Base-by-base conservation (phyloP, 2,888 invertebrate genomes). In the Zaprionus obscuricornis region DNA sequence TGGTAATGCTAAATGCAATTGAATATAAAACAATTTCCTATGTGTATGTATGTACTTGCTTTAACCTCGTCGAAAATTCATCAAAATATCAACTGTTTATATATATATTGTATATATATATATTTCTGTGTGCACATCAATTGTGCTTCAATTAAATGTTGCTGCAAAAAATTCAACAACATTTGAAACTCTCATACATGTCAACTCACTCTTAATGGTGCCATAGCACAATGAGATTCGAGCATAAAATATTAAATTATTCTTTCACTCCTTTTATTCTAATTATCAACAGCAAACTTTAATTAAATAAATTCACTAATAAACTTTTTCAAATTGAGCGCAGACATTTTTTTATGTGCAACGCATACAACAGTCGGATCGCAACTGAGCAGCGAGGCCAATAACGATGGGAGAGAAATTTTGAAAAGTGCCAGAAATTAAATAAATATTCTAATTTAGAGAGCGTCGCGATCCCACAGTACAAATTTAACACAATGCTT, bases 161-260 rank as follows among this genome's bases (percentile, higher is more conserved):
- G 10, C 10, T 27, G 27, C 27, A 27, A 27, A 8, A 24, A 8
- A n/a, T 10, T 8, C 16, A 40, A 14, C 3, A 26, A 26, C 11
- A 20, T 18, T 27, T 34, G 10, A 17, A 45, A 46, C 27, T 34
- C n/a, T 3, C 18, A 14, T 8, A 49, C 18, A 14, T 8, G 49
- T 8, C 0, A 37, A 68, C 69, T 66, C 46, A 69, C 69, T 56
- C 45, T 66, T 36, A 69, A 49, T n/a, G 69, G 72, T n/a, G 31
- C 37, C 66, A 62, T 60, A 40, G 45, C 64, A n/a, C 43, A 42
- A 54, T 54, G n/a, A n/a, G n/a, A 22, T 49, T 36, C 10, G 52
- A 50, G 16, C 52, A 4, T 66, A 66, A 13, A 37, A 66, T n/a
- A n/a, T n/a, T n/a, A 43, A 55, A 49, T 50, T 1, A 37, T 29